Conservation (phyloP, 2,888 invertebrate species). For the Melanostoma mellinum region DNA sequence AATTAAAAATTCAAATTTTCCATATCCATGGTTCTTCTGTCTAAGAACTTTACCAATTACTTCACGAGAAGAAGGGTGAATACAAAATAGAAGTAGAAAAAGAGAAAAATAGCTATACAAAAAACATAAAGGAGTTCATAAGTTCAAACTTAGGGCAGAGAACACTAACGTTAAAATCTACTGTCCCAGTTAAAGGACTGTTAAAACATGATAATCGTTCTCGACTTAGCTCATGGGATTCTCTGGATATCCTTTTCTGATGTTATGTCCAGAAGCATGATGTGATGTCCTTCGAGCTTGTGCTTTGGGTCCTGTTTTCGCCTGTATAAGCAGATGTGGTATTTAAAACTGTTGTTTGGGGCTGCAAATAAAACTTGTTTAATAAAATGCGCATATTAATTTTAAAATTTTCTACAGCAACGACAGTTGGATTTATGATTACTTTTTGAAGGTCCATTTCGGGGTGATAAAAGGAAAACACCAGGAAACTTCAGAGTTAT, state of each 20-base stretch:
- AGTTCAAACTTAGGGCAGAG: conserved; percentile 67
- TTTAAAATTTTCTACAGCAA: conserved; percentile 40
- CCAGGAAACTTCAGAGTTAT: too few species aligned
- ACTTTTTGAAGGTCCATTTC: conserved; percentile 39
- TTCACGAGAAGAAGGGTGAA: conserved; percentile 1
- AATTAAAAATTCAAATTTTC: conserved; percentile 72
- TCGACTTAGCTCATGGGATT: conserved; percentile 32
- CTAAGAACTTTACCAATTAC: conserved; percentile 71
- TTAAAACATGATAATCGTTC: conserved; percentile 56
- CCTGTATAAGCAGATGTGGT: conserved; percentile 22
- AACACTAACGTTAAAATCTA: conserved; percentile 58
- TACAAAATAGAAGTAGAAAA: not conserved
- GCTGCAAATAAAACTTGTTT: conserved; percentile 58
- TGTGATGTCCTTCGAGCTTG: conserved; percentile 14
- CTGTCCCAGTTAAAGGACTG: conserved; percentile 18
- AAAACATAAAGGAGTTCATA: conserved; percentile 48
- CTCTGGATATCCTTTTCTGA: conserved; percentile 38
- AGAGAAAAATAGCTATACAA: conserved; percentile 17
- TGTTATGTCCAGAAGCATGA: conserved; percentile 8
- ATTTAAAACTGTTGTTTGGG: conserved; percentile 47
- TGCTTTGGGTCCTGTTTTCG: not conserved
- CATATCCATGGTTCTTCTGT: conserved; percentile 66
- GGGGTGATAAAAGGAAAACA: not conserved
- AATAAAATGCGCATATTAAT: conserved; percentile 71
- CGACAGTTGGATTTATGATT: conserved; percentile 39